Percentiles rank a stretch among this genome's conserved stretches.
These are phyloP conservation scores for Crocidura indochinensis DNA, from an alignment of 2,797 vertebrate genomes.

Conservation along the genomic window DNA sequence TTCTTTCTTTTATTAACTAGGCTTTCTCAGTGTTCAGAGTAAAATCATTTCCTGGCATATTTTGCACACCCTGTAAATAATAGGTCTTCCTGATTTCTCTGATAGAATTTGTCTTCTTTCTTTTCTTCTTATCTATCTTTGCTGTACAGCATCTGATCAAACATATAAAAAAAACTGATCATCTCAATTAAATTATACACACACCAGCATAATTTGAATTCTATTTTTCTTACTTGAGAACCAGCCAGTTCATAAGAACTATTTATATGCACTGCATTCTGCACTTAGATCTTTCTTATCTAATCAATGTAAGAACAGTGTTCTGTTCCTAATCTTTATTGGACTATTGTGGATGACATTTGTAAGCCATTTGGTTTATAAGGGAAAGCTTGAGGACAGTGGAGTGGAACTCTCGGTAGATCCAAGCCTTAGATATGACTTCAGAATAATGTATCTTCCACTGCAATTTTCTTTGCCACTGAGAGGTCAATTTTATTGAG, in stretches of 20 bases:
- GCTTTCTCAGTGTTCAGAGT: slow-evolving; percentile 41
- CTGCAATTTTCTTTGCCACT: slow-evolving; percentile 73
- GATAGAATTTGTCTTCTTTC: slow-evolving; percentile 75
- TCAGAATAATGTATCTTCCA: slow-evolving; percentile 67
- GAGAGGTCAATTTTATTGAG: slow-evolving; percentile 81
- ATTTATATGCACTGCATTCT: slow-evolving; percentile 52
- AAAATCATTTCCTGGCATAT: slow-evolving; percentile 80
- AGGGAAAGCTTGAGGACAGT: slow-evolving; percentile 62
- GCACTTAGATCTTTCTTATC: slow-evolving; percentile 81
- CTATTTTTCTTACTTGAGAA: slow-evolving; percentile 69
- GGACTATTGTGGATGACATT: slow-evolving; percentile 78
- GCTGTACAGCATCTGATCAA: slow-evolving; percentile 73
- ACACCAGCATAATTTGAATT: slow-evolving; percentile 72
- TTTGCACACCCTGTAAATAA: slow-evolving; percentile 76
- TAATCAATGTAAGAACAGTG: slow-evolving; percentile 77
- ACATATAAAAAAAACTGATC: slow-evolving; percentile 77
- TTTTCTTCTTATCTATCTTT: slow-evolving; percentile 73
- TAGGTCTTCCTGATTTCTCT: slow-evolving; percentile 73
- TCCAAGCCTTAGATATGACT: slow-evolving; percentile 76
- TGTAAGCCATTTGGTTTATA: slow-evolving; percentile 72
- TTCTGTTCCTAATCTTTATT: slow-evolving; percentile 79
- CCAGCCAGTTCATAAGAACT: slow-evolving; percentile 72
- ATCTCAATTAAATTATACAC: slow-evolving; percentile 78
- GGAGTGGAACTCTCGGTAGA: slow-evolving; percentile 68
- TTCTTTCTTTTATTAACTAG: slow-evolving; percentile 76